Evolutionary conservation across 2,113 vertebrate species (phyloP).

Genomic region (Chaetodon trifascialis): DNA sequence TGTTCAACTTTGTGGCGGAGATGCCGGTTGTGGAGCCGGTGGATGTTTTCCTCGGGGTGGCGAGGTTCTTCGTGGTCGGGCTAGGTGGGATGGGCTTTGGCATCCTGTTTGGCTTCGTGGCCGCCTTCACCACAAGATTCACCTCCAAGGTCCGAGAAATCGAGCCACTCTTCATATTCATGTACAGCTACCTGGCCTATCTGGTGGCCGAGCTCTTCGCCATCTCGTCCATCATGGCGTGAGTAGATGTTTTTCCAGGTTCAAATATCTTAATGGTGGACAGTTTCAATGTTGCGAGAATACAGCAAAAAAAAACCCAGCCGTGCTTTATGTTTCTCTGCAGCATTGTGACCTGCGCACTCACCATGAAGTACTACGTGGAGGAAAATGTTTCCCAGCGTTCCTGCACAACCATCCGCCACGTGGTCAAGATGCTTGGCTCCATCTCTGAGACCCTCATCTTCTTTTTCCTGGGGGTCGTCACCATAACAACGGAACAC

Average conservation of each 20-base stretch:
- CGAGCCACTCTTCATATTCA: slow-evolving; percentile 97
- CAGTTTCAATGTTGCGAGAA: not conserved
- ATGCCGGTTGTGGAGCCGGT: slow-evolving; percentile 91
- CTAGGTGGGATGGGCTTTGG: slow-evolving; percentile 93
- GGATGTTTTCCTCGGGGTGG: slow-evolving; percentile 93
- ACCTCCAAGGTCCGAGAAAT: slow-evolving; percentile 95
- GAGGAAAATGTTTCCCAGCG: slow-evolving; percentile 97
- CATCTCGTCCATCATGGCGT: slow-evolving; percentile 99
- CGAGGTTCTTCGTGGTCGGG: slow-evolving; percentile 93
- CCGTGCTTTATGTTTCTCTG: not conserved
- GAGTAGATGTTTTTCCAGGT: slow-evolving; percentile 79
- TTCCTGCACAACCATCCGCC: slow-evolving; percentile 96
- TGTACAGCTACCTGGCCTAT: slow-evolving; percentile 97
- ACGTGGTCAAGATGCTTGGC: slow-evolving; percentile 97
- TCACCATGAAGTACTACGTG: slow-evolving; percentile 98
- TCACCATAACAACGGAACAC: slow-evolving; percentile 94
- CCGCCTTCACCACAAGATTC: slow-evolving; percentile 97
- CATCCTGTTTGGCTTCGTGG: slow-evolving; percentile 93
- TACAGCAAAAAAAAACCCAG: not conserved
- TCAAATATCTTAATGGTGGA: no score
- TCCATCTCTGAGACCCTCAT: slow-evolving; percentile 97
- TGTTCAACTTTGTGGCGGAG: slow-evolving; percentile 94
- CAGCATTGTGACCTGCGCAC: slow-evolving; percentile 94
- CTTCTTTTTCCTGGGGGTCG: slow-evolving; percentile 98
- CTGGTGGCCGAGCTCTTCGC: slow-evolving; percentile 95